Evolutionary conservation across 1,140 invertebrate species (phyloP).

Genomic region (Rhynchophorus ferrugineus): DNA sequence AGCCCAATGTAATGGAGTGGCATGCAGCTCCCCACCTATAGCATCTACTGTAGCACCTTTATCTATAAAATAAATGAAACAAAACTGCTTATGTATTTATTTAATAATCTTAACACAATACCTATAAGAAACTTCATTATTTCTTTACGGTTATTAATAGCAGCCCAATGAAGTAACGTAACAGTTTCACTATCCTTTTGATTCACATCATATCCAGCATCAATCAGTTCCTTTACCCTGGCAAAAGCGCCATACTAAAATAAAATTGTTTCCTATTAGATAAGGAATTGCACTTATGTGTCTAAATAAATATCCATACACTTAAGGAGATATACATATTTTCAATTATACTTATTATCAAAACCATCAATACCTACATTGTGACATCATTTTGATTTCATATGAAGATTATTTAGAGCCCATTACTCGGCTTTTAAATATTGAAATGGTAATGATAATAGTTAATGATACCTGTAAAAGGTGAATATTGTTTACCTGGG

Average conservation of each 20-base stretch:
- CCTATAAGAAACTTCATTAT: constrained; percentile 61
- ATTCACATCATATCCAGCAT: constrained; percentile 84
- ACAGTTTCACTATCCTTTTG: constrained; percentile 85
- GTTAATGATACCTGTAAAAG: no score
- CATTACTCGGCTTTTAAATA: no score
- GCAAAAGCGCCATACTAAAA: constrained; percentile 77
- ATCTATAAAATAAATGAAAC: constrained; percentile 38
- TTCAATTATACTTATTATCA: no score
- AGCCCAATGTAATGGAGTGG: constrained; percentile 97
- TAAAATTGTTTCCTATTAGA: neutral
- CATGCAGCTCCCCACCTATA: constrained; percentile 88
- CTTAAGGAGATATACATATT: no score
- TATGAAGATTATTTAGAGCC: no score
- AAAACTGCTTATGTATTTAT: neutral
- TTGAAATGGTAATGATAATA: no score
- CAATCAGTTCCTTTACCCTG: constrained; percentile 77
- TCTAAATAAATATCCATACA: neutral
- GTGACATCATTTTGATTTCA: no score
- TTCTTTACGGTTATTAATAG: constrained; percentile 93
- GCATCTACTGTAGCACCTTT: constrained; percentile 89
- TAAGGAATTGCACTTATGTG: neutral
- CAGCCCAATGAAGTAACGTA: constrained; percentile 96
- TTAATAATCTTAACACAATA: neutral
- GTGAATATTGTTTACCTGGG: constrained; percentile 53
- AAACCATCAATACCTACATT: no score